Conservation (phyloP, 2,113 vertebrate species). For the Cryptoleucopteryx plumbea region DNA sequence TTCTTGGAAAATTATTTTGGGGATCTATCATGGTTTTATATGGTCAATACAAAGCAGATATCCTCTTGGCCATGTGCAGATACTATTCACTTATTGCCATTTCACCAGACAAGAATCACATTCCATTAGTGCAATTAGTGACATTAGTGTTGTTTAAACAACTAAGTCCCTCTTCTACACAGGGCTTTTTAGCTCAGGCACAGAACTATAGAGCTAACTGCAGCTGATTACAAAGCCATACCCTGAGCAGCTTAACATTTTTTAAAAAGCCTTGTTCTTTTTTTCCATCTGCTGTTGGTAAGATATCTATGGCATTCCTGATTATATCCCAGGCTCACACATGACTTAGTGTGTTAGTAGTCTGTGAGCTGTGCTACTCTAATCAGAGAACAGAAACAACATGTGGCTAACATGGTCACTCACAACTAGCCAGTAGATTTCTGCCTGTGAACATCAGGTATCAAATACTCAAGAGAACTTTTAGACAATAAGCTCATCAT, state of each 20-base stretch:
- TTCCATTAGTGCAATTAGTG: background rate
- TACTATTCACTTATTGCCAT: background rate
- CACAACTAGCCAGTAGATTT: background rate
- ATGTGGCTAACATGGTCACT: background rate
- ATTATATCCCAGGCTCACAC: background rate
- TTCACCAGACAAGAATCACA: background rate
- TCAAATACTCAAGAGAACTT: background rate
- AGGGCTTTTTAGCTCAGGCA: background rate
- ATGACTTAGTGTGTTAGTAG: background rate
- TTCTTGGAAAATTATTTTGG: background rate
- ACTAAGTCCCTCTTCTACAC: background rate
- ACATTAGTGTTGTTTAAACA: background rate
- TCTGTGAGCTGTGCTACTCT: background rate
- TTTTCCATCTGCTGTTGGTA: background rate
- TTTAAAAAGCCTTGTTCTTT: background rate
- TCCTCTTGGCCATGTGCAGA: background rate
- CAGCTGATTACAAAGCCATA: background rate
- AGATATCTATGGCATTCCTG: background rate
- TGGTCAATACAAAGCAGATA: background rate
- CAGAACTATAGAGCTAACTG: background rate
- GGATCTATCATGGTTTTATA: background rate
- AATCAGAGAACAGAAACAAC: background rate
- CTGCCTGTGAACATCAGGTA: background rate
- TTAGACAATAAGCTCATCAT: background rate
- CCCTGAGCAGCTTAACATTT: background rate